These are phyloP conservation scores for Nudaria mundana DNA, from an alignment of 2,888 invertebrate species.

Conservation along the genomic window DNA sequence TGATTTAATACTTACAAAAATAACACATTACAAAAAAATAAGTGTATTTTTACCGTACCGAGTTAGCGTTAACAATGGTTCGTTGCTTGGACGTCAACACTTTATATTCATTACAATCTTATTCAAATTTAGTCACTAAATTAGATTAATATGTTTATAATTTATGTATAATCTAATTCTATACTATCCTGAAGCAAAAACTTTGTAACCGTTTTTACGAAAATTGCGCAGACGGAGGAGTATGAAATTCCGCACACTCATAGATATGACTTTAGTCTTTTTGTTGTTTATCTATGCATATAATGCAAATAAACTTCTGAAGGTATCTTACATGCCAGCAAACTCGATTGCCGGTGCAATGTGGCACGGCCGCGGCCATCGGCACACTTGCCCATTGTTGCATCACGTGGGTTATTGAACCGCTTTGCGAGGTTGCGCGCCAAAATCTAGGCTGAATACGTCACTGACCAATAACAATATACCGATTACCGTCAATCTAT, in stretches of 20 bases:
- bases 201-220: background rate
- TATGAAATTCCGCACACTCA: background rate
- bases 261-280: background rate
- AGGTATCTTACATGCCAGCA: background rate
- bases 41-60: no score
- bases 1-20: no score
- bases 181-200: no score
- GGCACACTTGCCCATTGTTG: slow-evolving; percentile 51
- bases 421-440: slow-evolving; percentile 34
- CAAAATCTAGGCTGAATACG: slow-evolving; percentile 26
- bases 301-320: no score
- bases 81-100: background rate
- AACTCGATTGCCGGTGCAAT: slow-evolving; percentile 8
- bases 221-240: background rate
- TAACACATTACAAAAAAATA: no score
- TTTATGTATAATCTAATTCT: no score
- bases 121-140: background rate
- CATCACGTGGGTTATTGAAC: slow-evolving; percentile 53
- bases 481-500: slow-evolving; percentile 2
- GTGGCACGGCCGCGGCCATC: slow-evolving; percentile 32
- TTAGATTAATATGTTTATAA: background rate
- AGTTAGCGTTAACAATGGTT: no score
- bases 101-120: background rate
- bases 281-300: no score
- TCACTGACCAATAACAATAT: slow-evolving; percentile 1